Conservation (phyloP, 2,888 invertebrate species). For the Melinaea menophilus region DNA sequence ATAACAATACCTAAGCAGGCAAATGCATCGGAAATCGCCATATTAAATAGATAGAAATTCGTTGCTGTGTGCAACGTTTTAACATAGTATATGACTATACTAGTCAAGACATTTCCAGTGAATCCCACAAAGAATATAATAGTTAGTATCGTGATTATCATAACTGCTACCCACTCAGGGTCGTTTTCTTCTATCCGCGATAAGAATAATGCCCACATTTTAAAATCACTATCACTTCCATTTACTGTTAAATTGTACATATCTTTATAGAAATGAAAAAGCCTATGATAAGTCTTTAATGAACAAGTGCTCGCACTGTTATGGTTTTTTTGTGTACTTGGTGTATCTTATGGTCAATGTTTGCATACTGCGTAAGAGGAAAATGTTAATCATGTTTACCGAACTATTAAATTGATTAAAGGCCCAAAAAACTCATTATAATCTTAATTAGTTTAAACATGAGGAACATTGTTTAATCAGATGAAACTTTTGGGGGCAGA, state of each 20-base stretch:
- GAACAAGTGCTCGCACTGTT: slow-evolving; percentile 8
- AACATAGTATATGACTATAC: slow-evolving; percentile 61
- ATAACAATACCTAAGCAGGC: slow-evolving; percentile 53
- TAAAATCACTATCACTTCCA: slow-evolving; percentile 32
- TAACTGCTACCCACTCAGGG: slow-evolving; percentile 35
- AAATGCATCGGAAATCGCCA: slow-evolving; percentile 61
- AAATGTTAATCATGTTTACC: slow-evolving; percentile 39
- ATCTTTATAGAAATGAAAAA: not conserved
- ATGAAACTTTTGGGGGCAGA: no score
- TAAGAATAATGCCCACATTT: slow-evolving; percentile 44
- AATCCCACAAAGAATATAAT: slow-evolving; percentile 47
- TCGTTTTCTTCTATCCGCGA: slow-evolving; percentile 35
- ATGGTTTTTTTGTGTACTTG: slow-evolving; percentile 7
- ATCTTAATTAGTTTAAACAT: not conserved
- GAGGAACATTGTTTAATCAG: not conserved
- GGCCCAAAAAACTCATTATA: slow-evolving; percentile 14
- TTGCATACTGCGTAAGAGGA: slow-evolving; percentile 33
- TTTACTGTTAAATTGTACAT: slow-evolving; percentile 17
- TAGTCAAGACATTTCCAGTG: slow-evolving; percentile 60
- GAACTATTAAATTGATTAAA: slow-evolving; percentile 32
- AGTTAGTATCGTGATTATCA: slow-evolving; percentile 34
- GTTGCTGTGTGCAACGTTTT: slow-evolving; percentile 63
- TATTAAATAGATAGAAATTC: slow-evolving; percentile 61
- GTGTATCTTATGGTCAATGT: slow-evolving; percentile 33
- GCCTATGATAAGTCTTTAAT: not conserved